Conservation (phyloP, 2,797 vertebrate species). For the Bovichtus variegatus region DNA sequence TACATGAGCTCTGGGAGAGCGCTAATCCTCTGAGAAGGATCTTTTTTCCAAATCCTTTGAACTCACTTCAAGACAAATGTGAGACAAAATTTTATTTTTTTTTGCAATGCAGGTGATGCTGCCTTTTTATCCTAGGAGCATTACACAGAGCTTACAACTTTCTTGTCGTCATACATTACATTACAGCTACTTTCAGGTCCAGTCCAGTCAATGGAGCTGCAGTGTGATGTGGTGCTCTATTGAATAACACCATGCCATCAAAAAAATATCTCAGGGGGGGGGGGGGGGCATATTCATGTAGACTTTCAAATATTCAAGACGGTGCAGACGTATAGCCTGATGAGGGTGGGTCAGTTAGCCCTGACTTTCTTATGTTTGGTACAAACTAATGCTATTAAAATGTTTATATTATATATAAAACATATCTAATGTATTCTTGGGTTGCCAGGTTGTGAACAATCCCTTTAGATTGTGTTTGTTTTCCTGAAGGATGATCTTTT, state of each 20-base stretch:
- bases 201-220: not conserved
- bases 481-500: not conserved
- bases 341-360: not conserved
- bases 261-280: not conserved
- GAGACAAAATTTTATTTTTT: slow-evolving; percentile 8
- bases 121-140: not conserved
- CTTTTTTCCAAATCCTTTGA: slow-evolving; percentile 5
- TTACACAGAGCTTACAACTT: slow-evolving; percentile 13
- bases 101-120: slow-evolving; percentile 2
- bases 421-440: no score
- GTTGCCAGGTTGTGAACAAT: not conserved
- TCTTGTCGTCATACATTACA: slow-evolving; percentile 6
- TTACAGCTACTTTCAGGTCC: slow-evolving; percentile 1
- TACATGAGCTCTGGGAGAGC: slow-evolving; percentile 32
- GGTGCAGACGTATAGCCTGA: not conserved
- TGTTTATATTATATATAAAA: no score
- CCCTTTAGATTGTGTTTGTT: not conserved
- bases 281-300: not conserved
- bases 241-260: not conserved
- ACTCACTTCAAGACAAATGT: slow-evolving; percentile 40
- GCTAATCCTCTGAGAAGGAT: slow-evolving; percentile 48
- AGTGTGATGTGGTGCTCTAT: not conserved
- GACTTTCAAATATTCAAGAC: not conserved
- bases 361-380: no score
- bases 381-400: no score